Percentiles rank a stretch among this genome's conserved stretches.
Evolutionary conservation across 2,888 invertebrate genomes (phyloP).

Genomic region (Sminthurides aquaticus): DNA sequence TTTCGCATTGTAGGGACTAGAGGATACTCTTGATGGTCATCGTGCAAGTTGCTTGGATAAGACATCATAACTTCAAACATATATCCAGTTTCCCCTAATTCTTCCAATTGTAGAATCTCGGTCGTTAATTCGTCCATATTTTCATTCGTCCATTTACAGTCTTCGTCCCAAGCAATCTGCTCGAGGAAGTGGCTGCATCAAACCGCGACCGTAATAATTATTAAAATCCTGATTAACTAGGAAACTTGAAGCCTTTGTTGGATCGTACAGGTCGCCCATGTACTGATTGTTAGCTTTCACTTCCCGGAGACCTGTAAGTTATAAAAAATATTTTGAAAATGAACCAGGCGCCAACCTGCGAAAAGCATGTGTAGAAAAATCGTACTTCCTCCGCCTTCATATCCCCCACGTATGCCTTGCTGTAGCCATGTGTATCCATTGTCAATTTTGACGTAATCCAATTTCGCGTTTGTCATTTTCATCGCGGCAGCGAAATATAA

Average conservation of each 20-base stretch:
- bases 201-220: not conserved
- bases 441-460: not conserved
- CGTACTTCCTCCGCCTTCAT: not conserved
- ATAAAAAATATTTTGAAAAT: too few species aligned
- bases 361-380: too few species aligned
- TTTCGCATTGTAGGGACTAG: not conserved
- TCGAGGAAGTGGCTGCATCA: too few species aligned
- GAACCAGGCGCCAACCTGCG: too few species aligned
- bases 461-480: not conserved
- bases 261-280: not conserved
- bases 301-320: too few species aligned
- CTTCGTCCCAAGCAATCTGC: not conserved
- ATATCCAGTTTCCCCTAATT: not conserved
- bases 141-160: not conserved
- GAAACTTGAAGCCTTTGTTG: not conserved
- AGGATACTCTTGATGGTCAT: not conserved
- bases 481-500: not conserved
- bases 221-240: not conserved
- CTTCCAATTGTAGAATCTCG: not conserved
- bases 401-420: not conserved
- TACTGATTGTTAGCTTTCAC: not conserved
- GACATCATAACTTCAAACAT: not conserved
- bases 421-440: not conserved
- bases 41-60: not conserved
- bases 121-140: not conserved